These are phyloP conservation scores for Cebus imitator DNA, from an alignment of 2,113 vertebrate genomes.

Conservation along the genomic window DNA sequence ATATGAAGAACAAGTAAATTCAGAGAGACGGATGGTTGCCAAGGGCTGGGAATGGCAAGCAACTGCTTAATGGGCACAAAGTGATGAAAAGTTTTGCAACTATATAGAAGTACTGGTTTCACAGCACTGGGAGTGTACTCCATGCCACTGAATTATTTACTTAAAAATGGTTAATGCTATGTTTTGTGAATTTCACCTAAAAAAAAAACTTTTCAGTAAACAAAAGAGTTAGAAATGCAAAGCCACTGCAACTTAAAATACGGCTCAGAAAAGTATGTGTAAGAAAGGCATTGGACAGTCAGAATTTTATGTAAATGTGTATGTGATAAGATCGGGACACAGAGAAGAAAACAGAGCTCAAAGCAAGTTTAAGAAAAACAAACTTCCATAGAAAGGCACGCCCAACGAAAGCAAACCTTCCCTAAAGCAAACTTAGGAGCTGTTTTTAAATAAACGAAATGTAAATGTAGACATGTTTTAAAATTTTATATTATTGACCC, in stretches of 20 bases:
- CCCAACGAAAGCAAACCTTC: neutral
- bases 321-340: constrained; percentile 68
- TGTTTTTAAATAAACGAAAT: constrained; percentile 15
- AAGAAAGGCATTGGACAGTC: neutral
- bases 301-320: constrained; percentile 51
- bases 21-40: neutral
- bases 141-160: neutral
- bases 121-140: neutral
- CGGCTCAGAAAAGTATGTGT: constrained; percentile 46
- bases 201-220: neutral
- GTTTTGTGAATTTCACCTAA: neutral
- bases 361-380: constrained; percentile 38
- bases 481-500: neutral
- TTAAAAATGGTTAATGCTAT: neutral
- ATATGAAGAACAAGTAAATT: neutral
- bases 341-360: constrained; percentile 70
- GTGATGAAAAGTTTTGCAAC: neutral
- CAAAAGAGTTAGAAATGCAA: neutral
- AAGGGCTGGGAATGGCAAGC: neutral
- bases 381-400: constrained; percentile 46
- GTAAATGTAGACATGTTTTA: neutral
- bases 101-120: neutral
- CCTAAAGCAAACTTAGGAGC: neutral
- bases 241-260: constrained; percentile 61
- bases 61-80: neutral